These are phyloP conservation scores for Pegoplata infirma DNA, from an alignment of 2,888 invertebrate genomes.

Conservation along the genomic window DNA sequence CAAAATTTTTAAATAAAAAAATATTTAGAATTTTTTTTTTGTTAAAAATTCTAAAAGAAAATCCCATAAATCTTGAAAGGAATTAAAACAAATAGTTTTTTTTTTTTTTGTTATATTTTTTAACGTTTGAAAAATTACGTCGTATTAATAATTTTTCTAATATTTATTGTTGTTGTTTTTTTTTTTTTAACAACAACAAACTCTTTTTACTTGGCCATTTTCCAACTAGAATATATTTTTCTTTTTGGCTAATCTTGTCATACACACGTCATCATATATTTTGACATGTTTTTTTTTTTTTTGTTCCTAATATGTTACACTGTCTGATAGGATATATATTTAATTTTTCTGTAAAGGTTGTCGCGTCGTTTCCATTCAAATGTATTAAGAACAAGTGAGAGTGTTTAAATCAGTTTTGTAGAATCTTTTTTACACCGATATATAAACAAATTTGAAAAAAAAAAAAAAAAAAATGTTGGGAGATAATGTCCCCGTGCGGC, in stretches of 20 bases:
- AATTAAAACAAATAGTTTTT: slow-evolving; percentile 28
- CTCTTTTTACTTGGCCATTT: slow-evolving; percentile 27
- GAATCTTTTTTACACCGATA: too few relatives aligned
- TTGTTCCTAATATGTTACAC: slow-evolving; percentile 1
- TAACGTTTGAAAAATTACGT: slow-evolving; percentile 16
- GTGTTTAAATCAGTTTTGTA: too few relatives aligned
- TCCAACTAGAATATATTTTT: slow-evolving; percentile 34
- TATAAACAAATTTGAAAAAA: too few relatives aligned
- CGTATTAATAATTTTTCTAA: slow-evolving; percentile 9
- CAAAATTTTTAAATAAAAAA: too few relatives aligned
- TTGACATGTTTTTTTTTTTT: slow-evolving; percentile 23
- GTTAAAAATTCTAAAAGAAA: too few relatives aligned
- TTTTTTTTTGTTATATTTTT: slow-evolving; percentile 8
- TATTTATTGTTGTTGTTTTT: slow-evolving; percentile 19
- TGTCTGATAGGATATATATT: not conserved
- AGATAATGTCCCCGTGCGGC: too few relatives aligned
- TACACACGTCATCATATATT: slow-evolving; percentile 30
- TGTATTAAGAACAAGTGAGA: too few relatives aligned
- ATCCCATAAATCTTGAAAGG: slow-evolving; percentile 3
- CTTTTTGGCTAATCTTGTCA: slow-evolving; percentile 20
- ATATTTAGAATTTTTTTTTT: too few relatives aligned
- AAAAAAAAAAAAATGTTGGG: too few relatives aligned
- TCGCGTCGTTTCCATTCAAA: not conserved
- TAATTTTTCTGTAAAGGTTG: slow-evolving; percentile 19
- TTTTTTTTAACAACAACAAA: not conserved